These are phyloP conservation scores for Kryphioiulus occultus DNA, from an alignment of 2,888 invertebrate species.

Conservation along the genomic window DNA sequence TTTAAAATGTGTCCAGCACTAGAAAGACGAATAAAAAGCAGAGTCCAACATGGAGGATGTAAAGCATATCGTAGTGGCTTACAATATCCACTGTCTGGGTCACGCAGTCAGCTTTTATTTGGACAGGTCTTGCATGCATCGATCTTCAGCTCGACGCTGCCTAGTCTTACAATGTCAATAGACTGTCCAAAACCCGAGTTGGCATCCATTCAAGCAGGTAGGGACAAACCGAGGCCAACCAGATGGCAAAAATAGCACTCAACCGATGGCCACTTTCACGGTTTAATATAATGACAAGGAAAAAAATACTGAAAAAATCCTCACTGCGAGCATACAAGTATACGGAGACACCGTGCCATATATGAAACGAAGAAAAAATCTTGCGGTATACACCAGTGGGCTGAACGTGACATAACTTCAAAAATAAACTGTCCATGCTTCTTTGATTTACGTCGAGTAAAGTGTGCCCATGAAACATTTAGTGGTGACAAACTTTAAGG, in stretches of 20 bases:
- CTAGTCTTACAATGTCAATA: slow-evolving; percentile 17
- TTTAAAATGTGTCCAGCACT: not conserved
- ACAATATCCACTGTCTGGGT: not conserved
- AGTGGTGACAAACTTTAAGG: slow-evolving; percentile 44
- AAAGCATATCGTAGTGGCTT: not conserved
- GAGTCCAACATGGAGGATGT: not conserved
- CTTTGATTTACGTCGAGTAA: slow-evolving; percentile 45
- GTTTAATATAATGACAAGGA: slow-evolving; percentile 28
- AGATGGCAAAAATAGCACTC: slow-evolving; percentile 40
- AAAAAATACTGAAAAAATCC: not conserved
- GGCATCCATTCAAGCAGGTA: slow-evolving; percentile 31
- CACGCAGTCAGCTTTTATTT: slow-evolving; percentile 6
- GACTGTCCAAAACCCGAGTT: not conserved
- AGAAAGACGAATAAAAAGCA: not conserved
- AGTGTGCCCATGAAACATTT: slow-evolving; percentile 45
- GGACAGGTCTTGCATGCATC: slow-evolving; percentile 8
- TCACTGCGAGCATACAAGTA: not conserved
- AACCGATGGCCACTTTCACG: slow-evolving; percentile 29
- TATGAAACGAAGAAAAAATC: not conserved
- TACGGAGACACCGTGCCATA: not conserved
- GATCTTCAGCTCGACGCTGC: not conserved
- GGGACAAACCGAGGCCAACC: slow-evolving; percentile 47
- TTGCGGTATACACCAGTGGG: slow-evolving; percentile 25
- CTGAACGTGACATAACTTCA: slow-evolving; percentile 45
- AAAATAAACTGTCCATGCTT: slow-evolving; percentile 19